phyloP scores from a whole-genome alignment of 2,797 vertebrate species.

The Jordanella pulchra region DNA sequence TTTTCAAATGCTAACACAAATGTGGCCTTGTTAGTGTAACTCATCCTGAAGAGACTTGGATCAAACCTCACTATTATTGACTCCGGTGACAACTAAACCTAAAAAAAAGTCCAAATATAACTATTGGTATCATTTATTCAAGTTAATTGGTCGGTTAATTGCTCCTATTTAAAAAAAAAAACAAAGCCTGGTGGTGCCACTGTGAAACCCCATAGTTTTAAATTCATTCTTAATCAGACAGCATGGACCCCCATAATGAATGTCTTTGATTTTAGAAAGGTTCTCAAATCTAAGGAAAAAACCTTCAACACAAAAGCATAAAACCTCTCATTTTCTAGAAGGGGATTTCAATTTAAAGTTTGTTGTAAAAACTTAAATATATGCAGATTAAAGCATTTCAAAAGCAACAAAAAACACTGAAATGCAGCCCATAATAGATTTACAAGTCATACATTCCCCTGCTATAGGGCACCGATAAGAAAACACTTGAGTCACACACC shows the following conservation, averaged over 20 bases:
- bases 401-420: neutral
- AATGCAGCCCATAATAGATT: too few species aligned
- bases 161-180: too few species aligned
- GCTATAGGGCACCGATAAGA: neutral
- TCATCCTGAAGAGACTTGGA: too few species aligned
- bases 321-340: neutral
- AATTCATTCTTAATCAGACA: conserved; percentile 15
- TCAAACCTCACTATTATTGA: too few species aligned
- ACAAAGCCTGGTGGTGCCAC: too few species aligned
- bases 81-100: too few species aligned
- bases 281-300: conserved; percentile 25
- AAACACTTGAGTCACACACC: neutral
- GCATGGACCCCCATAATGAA: conserved; percentile 39
- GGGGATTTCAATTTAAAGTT: neutral
- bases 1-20: too few species aligned
- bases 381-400: neutral
- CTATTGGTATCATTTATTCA: too few species aligned
- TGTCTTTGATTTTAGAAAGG: conserved; percentile 20
- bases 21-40: too few species aligned
- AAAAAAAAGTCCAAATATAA: too few species aligned
- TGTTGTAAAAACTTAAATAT: neutral
- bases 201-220: too few species aligned
- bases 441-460: neutral
- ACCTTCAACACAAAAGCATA: neutral
- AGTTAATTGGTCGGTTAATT: too few species aligned